These are phyloP conservation scores for Rhingia campestris DNA, from an alignment of 2,888 invertebrate genomes.

Conservation along the genomic window DNA sequence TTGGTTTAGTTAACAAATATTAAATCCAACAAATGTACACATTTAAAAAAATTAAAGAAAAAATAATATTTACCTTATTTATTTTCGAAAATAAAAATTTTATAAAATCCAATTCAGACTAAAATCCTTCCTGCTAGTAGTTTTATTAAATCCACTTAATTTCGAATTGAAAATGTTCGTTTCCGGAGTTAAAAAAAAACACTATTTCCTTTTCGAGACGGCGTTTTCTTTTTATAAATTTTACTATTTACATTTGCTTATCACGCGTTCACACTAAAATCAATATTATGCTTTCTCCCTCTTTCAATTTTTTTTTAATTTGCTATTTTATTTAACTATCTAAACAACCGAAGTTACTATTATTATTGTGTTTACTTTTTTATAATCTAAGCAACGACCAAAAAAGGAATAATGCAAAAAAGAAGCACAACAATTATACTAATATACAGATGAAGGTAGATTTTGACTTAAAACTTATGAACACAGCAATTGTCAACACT, in stretches of 20 bases:
- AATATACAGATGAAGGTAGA: background rate
- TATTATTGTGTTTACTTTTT: constrained; percentile 46
- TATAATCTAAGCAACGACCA: constrained; percentile 35
- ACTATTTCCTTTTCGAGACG: constrained; percentile 42
- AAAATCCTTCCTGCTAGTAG: constrained; percentile 9
- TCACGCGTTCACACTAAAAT: constrained; percentile 57
- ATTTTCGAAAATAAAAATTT: constrained; percentile 44
- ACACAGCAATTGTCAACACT: constrained; percentile 68
- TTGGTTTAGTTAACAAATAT: no score
- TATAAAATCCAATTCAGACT: constrained; percentile 46
- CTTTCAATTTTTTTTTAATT: constrained; percentile 14
- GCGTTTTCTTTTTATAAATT: constrained; percentile 18
- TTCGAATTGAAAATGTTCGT: constrained; percentile 17
- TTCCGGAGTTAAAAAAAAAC: constrained; percentile 32
- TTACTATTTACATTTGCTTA: constrained; percentile 18
- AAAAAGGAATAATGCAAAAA: constrained; percentile 6
- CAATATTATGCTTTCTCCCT: constrained; percentile 1
- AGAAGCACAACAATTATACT: constrained; percentile 13
- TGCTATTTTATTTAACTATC: constrained; percentile 50
- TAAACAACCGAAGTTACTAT: constrained; percentile 49
- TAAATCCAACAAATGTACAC: background rate
- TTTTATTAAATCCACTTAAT: constrained; percentile 39
- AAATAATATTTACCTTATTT: constrained; percentile 42
- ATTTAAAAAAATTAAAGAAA: background rate
- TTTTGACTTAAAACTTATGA: constrained; percentile 66